A percentile compares a stretch with the other conserved stretches of the same genome.
phyloP scores from a whole-genome alignment of 2,797 vertebrate genomes.

The Notolepis coatsorum region DNA sequence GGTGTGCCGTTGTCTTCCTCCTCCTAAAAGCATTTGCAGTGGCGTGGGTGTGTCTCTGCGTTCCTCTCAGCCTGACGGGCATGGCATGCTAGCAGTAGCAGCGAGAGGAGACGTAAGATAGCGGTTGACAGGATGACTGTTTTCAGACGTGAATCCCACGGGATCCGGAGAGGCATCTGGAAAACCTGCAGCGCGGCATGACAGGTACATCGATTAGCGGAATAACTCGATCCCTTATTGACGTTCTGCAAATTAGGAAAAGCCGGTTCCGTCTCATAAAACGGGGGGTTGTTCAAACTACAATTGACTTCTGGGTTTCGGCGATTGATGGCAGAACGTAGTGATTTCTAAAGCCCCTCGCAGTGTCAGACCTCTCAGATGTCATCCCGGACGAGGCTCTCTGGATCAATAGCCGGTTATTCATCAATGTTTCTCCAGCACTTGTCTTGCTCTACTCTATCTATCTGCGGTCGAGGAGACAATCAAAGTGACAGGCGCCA shows the following conservation, averaged over 20 bases:
- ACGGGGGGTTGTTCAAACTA: conserved; percentile 57
- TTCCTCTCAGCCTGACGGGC: conserved; percentile 54
- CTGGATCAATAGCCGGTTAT: conserved; percentile 58
- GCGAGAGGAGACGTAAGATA: conserved; percentile 58
- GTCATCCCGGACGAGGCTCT: conserved; percentile 19
- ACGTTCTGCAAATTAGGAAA: conserved; percentile 62
- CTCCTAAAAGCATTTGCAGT: conserved; percentile 32
- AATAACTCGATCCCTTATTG: conserved; percentile 66
- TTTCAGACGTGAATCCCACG: conserved; percentile 69
- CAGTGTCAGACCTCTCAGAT: conserved; percentile 22
- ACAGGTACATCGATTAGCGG: conserved; percentile 63
- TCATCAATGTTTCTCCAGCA: conserved; percentile 50
- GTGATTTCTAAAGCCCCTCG: conserved; percentile 59
- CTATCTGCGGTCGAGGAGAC: conserved; percentile 35
- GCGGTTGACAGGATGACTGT: conserved; percentile 62
- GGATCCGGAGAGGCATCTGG: conserved; percentile 54
- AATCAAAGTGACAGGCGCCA: conserved; percentile 34
- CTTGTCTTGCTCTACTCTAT: conserved; percentile 19
- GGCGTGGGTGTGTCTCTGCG: conserved; percentile 38
- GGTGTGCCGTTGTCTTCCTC: conserved; percentile 13
- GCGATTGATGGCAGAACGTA: conserved; percentile 45
- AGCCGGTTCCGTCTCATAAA: conserved; percentile 46
- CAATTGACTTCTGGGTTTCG: conserved; percentile 48
- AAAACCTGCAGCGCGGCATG: conserved; percentile 28
- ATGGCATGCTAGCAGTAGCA: conserved; percentile 30